Conservation (phyloP, 2,888 invertebrate genomes). For the Eurois occulta region DNA sequence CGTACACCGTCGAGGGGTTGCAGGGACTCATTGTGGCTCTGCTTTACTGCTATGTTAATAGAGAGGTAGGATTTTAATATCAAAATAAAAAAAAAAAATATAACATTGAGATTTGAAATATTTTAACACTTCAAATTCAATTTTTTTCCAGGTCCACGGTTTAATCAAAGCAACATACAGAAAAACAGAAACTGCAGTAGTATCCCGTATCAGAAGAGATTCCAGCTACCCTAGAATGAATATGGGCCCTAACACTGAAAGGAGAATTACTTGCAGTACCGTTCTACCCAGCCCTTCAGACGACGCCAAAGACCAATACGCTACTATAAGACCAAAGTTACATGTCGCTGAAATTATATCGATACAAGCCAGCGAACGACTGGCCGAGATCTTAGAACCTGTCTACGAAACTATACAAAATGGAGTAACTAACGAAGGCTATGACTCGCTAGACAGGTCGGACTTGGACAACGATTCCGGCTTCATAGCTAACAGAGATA, state of each 20-base stretch:
- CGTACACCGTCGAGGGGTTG: conserved; percentile 90
- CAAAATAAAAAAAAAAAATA: background rate
- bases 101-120: conserved; percentile 5
- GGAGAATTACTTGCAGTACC: conserved; percentile 84
- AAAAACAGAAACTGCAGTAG: conserved; percentile 85
- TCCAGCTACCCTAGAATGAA: conserved; percentile 77
- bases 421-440: conserved; percentile 78
- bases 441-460: conserved; percentile 79
- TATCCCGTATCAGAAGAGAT: conserved; percentile 81
- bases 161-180: conserved; percentile 85
- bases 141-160: conserved; percentile 80
- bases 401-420: conserved; percentile 85
- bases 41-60: conserved; percentile 92
- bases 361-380: conserved; percentile 84
- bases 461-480: conserved; percentile 77
- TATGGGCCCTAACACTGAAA: conserved; percentile 73
- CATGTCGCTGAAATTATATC: conserved; percentile 88
- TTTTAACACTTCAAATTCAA: background rate
- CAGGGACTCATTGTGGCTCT: conserved; percentile 92
- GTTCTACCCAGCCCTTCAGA: conserved; percentile 74
- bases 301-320: conserved; percentile 74
- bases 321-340: conserved; percentile 77
- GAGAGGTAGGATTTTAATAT: conserved; percentile 86
- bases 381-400: conserved; percentile 86
- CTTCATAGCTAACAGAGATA: conserved; percentile 73